phyloP scores from a whole-genome alignment of 2,113 vertebrate genomes.

The Microtus pennsylvanicus region DNA sequence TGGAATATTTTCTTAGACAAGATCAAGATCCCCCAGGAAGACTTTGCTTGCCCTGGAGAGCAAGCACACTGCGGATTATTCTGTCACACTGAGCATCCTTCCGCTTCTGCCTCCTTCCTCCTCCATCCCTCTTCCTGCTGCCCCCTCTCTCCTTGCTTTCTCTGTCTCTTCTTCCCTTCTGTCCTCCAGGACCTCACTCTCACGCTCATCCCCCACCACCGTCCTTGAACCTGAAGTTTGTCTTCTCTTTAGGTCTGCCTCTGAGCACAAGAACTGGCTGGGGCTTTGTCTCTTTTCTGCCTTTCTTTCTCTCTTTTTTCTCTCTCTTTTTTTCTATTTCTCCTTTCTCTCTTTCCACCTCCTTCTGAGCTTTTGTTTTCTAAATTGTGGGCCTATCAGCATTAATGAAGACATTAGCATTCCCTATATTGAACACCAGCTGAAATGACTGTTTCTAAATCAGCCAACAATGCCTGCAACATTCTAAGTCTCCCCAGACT shows the following conservation, averaged over 20 bases:
- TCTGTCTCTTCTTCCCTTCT: no score
- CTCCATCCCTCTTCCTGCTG: not conserved
- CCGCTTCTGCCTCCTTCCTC: not conserved
- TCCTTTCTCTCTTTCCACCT: not conserved
- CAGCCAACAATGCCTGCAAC: not conserved
- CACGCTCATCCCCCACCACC: no score
- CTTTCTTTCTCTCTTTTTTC: no score
- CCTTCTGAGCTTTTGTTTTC: conserved; percentile 21
- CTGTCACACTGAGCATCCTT: not conserved
- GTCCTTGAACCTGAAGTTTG: not conserved
- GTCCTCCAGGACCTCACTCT: no score
- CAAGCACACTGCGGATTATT: not conserved
- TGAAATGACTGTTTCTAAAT: conserved; percentile 22
- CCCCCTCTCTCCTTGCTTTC: accelerated
- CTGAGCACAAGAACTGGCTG: not conserved
- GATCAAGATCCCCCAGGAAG: not conserved
- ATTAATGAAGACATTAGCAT: conserved; percentile 64
- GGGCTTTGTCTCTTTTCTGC: no score
- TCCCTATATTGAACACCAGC: not conserved
- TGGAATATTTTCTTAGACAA: not conserved
- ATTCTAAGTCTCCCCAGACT: not conserved
- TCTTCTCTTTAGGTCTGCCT: not conserved
- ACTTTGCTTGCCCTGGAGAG: not conserved
- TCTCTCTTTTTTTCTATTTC: not conserved
- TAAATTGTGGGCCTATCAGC: not conserved